A percentile compares a stretch with the other conserved stretches of the same genome.
Evolutionary conservation across 2,888 invertebrate genomes (phyloP).

Genomic region (Lochmaea crataegi): DNA sequence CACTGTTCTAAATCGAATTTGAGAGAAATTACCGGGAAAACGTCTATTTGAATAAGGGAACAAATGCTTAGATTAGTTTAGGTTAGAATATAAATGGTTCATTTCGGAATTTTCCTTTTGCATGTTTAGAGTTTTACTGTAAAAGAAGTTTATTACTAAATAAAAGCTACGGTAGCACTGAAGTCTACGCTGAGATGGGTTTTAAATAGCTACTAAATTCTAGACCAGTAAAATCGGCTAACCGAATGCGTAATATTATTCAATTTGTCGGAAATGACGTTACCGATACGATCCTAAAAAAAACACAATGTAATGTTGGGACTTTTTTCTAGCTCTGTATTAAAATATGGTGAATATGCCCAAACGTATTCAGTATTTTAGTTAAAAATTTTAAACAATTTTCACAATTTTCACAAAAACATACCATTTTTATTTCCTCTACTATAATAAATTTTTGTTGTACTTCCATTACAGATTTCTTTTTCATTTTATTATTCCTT

Average conservation of each 20-base stretch:
- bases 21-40: conserved; percentile 16
- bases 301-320: too few relatives aligned
- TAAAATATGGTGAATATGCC: too few relatives aligned
- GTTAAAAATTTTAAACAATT: too few relatives aligned
- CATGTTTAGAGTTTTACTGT: conserved; percentile 10
- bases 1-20: conserved; percentile 3
- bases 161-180: conserved; percentile 20
- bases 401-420: too few relatives aligned
- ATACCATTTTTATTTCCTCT: too few relatives aligned
- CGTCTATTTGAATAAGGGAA: conserved; percentile 27
- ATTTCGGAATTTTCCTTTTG: conserved; percentile 24
- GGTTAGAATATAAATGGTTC: conserved; percentile 28
- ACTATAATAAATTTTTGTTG: too few relatives aligned
- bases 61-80: conserved; percentile 22
- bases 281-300: too few relatives aligned
- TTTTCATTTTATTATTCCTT: too few relatives aligned
- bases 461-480: too few relatives aligned
- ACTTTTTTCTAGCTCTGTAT: too few relatives aligned
- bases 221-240: not conserved
- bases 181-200: conserved; percentile 15
- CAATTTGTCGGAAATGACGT: not conserved
- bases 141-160: conserved; percentile 26
- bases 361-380: too few relatives aligned
- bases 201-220: conserved; percentile 16
- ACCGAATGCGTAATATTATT: not conserved